Conservation (phyloP, 2,113 vertebrate species). For the Pteronura brasiliensis region DNA sequence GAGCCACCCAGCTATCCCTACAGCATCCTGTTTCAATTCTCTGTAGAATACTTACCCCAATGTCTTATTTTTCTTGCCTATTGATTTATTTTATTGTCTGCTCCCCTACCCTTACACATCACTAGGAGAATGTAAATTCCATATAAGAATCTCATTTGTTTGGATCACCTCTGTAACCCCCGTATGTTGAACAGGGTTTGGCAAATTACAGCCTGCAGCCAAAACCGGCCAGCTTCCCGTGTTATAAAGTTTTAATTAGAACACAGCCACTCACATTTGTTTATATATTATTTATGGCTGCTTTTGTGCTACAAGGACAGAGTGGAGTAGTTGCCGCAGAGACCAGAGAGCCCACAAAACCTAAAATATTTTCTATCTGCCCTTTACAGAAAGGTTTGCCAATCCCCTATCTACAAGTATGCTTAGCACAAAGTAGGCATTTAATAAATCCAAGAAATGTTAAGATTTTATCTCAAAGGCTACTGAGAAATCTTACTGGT, state of each 20-base stretch:
- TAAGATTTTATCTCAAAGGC: neutral
- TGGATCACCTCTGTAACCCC: neutral
- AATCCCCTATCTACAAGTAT: neutral
- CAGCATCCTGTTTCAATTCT: neutral
- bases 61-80: neutral
- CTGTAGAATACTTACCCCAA: neutral
- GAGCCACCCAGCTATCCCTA: no score
- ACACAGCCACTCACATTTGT: neutral
- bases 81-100: neutral
- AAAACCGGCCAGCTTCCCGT: neutral
- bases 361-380: neutral
- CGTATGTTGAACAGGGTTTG: neutral
- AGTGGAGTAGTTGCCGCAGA: neutral
- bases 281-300: neutral
- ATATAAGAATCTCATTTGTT: neutral
- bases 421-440: neutral
- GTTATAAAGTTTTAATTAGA: conserved; percentile 5
- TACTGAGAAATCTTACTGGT: neutral
- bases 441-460: neutral
- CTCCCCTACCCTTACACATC: neutral
- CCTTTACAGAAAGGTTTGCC: neutral
- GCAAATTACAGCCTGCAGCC: neutral
- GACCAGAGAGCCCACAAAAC: neutral
- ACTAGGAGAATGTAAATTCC: neutral
- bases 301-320: neutral